Base-by-base conservation (phyloP, 1,140 invertebrate genomes). In the Papilio dardanus region DNA sequence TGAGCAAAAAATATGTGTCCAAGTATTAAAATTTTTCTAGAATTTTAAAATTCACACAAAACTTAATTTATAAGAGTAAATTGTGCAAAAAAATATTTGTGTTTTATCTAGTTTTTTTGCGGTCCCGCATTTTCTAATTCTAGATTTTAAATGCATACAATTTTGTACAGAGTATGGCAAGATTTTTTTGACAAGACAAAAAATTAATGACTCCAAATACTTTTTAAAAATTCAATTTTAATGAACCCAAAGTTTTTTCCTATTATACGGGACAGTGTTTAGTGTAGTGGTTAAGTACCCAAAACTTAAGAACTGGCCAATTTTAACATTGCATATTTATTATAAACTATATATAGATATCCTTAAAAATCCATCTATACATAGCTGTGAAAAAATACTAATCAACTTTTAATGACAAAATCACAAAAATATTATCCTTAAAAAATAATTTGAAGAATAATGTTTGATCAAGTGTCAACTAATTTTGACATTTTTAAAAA, bases 21-120 rank as follows among this genome's bases (percentile, higher is more conserved):
- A 54, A 62, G 12, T 62, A 30, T 62, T 62, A 14, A 62, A 12
- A 30, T 28, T 69, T 37, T 62, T 16, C 30, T 62, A 14, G 30
- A 12, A 30, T 28, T 69, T 37, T 42, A 40, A 2, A 40, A 35
- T 28, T 10, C 42, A 35, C 14, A 69, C 5, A n/a, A 40, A 37
- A 19, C 31, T 50, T 50, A 58, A 28, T 54, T 37, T 58, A 58
- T 33, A 50, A 74, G 24, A 58, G 12, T n/a, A 58, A 74, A 74
- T 74, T 74, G 71, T 74, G 71, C 71, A 69, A 69, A 69, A 71
- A 74, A 54, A 46, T 46, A 46, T 33, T 58, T 33, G 16, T 74
- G 21, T 30, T 74, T 16, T 35, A 28, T n/a, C 33, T 46, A 73
- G 54, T 31, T 31, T 50, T 54, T 33, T 33, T 12, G 33, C 71